These are phyloP conservation scores for Lithophane ornitopus DNA, from an alignment of 2,888 invertebrate genomes.

Conservation along the genomic window DNA sequence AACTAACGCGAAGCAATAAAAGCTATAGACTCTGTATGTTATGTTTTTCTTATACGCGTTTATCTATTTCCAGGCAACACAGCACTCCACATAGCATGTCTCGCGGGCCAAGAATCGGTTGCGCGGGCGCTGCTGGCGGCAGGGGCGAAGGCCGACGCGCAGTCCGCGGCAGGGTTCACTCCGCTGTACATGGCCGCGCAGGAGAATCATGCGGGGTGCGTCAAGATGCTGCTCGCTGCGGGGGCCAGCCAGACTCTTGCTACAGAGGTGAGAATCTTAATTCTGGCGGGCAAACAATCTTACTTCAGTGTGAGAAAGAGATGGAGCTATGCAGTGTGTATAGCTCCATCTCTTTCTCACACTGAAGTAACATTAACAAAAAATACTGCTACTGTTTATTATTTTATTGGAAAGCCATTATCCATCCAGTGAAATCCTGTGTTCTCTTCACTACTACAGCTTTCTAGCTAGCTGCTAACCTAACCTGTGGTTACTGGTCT, in stretches of 20 bases:
- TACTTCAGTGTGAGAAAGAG: too few species aligned
- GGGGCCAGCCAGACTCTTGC: conserved; percentile 99
- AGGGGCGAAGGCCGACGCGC: conserved; percentile 98
- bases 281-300: too few species aligned
- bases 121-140: conserved; percentile 97
- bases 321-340: too few species aligned
- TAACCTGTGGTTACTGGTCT: too few species aligned
- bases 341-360: too few species aligned
- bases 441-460: too few species aligned
- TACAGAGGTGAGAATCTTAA: conserved; percentile 93
- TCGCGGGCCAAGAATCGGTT: conserved; percentile 99
- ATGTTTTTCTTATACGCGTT: not conserved
- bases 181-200: conserved; percentile 99
- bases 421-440: too few species aligned
- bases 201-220: conserved; percentile 98
- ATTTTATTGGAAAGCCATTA: too few species aligned
- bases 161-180: conserved; percentile 99
- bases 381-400: too few species aligned
- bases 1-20: not conserved
- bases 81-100: conserved; percentile 98
- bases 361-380: too few species aligned
- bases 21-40: not conserved
- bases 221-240: conserved; percentile 96
- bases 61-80: conserved; percentile 91
- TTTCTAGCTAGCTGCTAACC: too few species aligned